Percentiles rank a stretch among this genome's conserved stretches.
Conservation (phyloP, 1,140 invertebrate genomes). For the Heliconius hermathena region DNA sequence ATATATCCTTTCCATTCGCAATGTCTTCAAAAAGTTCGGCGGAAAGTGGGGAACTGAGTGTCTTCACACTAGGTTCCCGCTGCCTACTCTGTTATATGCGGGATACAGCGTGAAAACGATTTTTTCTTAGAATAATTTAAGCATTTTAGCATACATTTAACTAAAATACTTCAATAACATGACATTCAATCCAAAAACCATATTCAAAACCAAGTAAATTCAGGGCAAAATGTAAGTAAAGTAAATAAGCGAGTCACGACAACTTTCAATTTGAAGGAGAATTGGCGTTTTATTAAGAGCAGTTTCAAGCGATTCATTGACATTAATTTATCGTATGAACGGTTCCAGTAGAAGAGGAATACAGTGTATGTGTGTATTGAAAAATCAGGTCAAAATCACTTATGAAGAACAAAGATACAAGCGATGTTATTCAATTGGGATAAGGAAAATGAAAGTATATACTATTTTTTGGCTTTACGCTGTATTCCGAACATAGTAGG, state of each 20-base stretch:
- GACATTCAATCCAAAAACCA: not conserved
- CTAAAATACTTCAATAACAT: not conserved
- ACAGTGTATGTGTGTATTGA: not conserved
- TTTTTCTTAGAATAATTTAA: too few species aligned
- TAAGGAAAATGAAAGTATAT: not conserved
- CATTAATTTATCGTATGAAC: not conserved
- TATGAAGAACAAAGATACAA: not conserved
- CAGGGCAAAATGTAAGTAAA: not conserved
- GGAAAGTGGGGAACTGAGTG: too few species aligned
- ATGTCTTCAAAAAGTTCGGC: too few species aligned
- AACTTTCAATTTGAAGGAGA: constrained; percentile 10
- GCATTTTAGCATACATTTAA: too few species aligned
- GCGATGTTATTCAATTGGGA: not conserved
- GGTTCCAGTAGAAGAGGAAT: not conserved
- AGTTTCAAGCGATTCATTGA: constrained; percentile 5
- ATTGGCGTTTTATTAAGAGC: constrained; percentile 7
- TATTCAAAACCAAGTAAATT: not conserved
- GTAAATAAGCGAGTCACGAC: not conserved
- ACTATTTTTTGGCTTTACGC: too few species aligned
- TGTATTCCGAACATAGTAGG: too few species aligned
- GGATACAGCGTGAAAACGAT: too few species aligned
- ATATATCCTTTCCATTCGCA: too few species aligned
- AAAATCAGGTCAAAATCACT: not conserved
- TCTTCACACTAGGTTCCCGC: too few species aligned
- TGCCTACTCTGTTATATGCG: too few species aligned